Conservation (phyloP, 2,113 vertebrate species). For the Gobiocypris rarus region DNA sequence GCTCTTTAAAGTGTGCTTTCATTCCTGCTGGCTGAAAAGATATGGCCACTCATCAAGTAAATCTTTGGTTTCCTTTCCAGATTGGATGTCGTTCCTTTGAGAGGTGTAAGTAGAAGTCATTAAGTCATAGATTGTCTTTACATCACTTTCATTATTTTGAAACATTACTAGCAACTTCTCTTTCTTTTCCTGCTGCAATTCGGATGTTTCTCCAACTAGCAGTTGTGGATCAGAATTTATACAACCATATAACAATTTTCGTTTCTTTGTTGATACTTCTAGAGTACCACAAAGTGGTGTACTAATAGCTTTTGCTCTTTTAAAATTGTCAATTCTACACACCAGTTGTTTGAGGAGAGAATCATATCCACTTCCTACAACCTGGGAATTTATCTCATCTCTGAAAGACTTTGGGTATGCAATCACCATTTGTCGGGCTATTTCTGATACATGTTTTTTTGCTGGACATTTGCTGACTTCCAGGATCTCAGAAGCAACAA, state of each 20-base stretch:
- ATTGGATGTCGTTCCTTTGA: constrained; percentile 37
- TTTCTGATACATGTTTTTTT: neutral
- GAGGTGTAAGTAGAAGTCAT: neutral
- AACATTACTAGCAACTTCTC: neutral
- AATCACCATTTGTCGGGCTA: neutral
- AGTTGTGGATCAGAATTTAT: neutral
- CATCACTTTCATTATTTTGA: neutral
- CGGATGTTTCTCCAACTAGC: neutral
- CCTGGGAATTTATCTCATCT: too few species aligned
- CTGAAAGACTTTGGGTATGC: neutral
- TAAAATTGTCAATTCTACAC: too few species aligned
- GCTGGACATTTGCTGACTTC: constrained; percentile 40
- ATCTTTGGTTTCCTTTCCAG: constrained; percentile 10
- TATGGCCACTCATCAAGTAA: constrained; percentile 38
- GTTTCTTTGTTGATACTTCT: neutral
- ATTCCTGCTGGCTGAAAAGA: too few species aligned
- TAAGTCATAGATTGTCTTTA: neutral
- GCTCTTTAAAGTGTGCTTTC: too few species aligned
- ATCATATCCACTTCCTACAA: too few species aligned
- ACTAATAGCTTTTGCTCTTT: neutral
- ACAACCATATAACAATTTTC: neutral
- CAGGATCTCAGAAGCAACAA: neutral
- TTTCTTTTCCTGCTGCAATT: neutral
- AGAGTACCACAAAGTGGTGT: neutral
- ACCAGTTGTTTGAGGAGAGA: too few species aligned